A percentile compares a stretch with the other conserved stretches of the same genome.
These are phyloP conservation scores for Strix uralensis DNA, from an alignment of 2,113 vertebrate genomes.

Conservation along the genomic window DNA sequence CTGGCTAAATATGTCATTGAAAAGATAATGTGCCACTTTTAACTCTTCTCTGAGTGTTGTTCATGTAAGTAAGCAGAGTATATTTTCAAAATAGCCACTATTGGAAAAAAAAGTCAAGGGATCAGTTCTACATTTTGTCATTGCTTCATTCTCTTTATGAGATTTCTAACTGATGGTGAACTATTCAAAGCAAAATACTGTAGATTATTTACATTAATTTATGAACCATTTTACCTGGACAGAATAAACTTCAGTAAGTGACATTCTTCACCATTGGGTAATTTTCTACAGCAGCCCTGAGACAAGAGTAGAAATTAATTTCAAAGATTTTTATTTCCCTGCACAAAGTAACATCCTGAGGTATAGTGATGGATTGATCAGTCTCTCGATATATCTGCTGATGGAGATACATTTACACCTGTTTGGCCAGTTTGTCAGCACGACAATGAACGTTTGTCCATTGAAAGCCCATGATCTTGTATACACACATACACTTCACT, in stretches of 20 bases:
- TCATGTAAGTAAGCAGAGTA: neutral
- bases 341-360: neutral
- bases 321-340: neutral
- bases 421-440: neutral
- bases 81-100: neutral
- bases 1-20: constrained; percentile 77
- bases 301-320: neutral
- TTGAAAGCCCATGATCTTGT: neutral
- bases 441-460: neutral
- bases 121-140: neutral
- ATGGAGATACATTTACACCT: neutral
- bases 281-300: neutral
- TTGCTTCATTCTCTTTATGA: neutral
- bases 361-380: neutral
- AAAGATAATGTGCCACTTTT: constrained; percentile 47
- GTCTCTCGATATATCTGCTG: accelerated
- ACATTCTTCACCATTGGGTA: neutral
- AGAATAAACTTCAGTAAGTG: neutral
- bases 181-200: neutral
- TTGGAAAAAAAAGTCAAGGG: neutral
- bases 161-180: neutral
- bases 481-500: neutral
- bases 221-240: neutral
- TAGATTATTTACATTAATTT: neutral
- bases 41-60: neutral